A percentile compares a stretch with the other conserved stretches of the same genome.
Conservation (phyloP, 2,113 vertebrate species). For the Microtus montanus region DNA sequence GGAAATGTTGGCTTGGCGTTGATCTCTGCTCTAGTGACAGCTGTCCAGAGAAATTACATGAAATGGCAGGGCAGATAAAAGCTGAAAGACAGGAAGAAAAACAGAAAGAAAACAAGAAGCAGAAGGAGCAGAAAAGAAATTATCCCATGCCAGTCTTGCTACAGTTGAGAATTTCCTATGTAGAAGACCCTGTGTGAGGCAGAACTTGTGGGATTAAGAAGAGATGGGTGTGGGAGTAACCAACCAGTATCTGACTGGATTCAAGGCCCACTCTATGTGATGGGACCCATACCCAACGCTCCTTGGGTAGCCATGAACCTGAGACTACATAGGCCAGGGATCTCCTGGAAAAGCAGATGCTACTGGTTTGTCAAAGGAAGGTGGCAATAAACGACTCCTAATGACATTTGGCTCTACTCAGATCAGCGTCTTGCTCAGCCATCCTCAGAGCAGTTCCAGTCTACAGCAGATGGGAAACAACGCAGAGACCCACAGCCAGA, state of each 20-base stretch:
- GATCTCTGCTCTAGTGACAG: slow-evolving; percentile 98
- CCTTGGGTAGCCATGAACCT: neutral
- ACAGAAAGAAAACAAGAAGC: slow-evolving; percentile 91
- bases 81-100: slow-evolving; percentile 92
- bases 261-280: neutral
- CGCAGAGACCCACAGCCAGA: neutral
- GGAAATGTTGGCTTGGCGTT: slow-evolving; percentile 98
- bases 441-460: neutral
- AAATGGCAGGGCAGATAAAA: slow-evolving; percentile 95
- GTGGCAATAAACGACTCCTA: neutral
- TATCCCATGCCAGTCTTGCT: slow-evolving; percentile 95
- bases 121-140: slow-evolving; percentile 95
- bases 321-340: too few relatives aligned
- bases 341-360: neutral
- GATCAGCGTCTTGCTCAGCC: neutral
- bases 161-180: slow-evolving; percentile 96
- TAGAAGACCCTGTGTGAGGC: slow-evolving; percentile 95
- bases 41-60: slow-evolving; percentile 96
- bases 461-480: neutral
- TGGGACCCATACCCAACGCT: neutral
- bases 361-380: neutral
- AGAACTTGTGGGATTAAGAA: slow-evolving; percentile 90
- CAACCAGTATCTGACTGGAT: neutral
- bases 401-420: neutral
- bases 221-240: neutral